A percentile compares a stretch with the other conserved stretches of the same genome.
These are phyloP conservation scores for Spicauda simplicius DNA, from an alignment of 2,888 invertebrate species.

Conservation along the genomic window DNA sequence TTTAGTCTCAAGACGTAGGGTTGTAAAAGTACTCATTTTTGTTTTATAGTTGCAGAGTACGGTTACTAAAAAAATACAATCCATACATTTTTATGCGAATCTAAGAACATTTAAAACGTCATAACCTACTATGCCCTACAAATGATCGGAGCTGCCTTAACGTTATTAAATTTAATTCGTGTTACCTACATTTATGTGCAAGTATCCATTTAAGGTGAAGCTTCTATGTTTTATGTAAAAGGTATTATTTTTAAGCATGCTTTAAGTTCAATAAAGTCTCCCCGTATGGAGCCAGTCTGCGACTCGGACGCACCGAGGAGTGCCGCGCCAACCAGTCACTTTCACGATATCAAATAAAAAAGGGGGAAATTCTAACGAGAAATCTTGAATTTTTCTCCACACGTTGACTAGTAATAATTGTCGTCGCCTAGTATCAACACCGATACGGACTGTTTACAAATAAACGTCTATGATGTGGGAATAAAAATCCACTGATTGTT, in stretches of 20 bases:
- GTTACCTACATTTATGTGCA: constrained; percentile 21
- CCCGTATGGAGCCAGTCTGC: constrained; percentile 39
- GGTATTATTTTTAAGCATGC: constrained; percentile 22
- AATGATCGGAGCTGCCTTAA: neutral
- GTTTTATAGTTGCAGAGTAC: no score
- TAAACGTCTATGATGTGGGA: constrained; percentile 63
- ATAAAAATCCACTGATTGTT: constrained; percentile 50
- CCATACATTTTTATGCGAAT: no score
- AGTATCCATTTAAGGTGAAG: constrained; percentile 26
- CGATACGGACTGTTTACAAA: constrained; percentile 62
- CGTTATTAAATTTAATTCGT: constrained; percentile 17
- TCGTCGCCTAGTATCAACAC: constrained; percentile 48
- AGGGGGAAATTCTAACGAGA: constrained; percentile 63
- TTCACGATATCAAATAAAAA: constrained; percentile 66
- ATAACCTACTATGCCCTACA: neutral
- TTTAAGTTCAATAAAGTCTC: constrained; percentile 26
- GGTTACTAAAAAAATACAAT: no score
- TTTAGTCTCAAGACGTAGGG: no score
- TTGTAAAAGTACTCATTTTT: no score
- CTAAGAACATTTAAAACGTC: no score
- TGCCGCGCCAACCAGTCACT: constrained; percentile 66
- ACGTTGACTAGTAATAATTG: constrained; percentile 52
- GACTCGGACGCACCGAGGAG: constrained; percentile 65
- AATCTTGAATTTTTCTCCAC: constrained; percentile 58
- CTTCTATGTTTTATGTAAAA: constrained; percentile 28